Percentiles rank a stretch among this genome's conserved stretches.
Evolutionary conservation across 2,888 invertebrate genomes (phyloP).

Genomic region (Drosophila mayaguana): DNA sequence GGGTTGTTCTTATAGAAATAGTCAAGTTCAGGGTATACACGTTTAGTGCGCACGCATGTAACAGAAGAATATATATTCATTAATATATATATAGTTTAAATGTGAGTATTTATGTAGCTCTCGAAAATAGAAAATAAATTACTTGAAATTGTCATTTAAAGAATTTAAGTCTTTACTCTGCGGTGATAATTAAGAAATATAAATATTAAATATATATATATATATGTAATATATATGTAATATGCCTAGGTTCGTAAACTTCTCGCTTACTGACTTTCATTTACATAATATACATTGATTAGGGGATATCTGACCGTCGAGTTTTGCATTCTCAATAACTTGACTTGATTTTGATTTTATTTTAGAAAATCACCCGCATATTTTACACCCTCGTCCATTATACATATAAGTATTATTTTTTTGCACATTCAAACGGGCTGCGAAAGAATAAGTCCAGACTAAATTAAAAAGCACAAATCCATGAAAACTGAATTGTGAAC

Average conservation of each 20-base stretch:
- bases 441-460: conserved; percentile 52
- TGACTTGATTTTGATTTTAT: conserved; percentile 11
- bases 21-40: neutral
- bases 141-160: no score
- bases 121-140: no score
- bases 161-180: no score
- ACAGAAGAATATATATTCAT: neutral
- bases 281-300: neutral
- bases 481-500: conserved; percentile 47
- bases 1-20: neutral
- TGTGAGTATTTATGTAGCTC: no score
- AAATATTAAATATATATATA: no score
- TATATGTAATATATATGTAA: no score
- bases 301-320: neutral
- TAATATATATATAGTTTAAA: no score
- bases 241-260: neutral
- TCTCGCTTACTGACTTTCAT: neutral
- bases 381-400: conserved; percentile 54
- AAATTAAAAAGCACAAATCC: conserved; percentile 61
- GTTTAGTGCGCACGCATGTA: neutral
- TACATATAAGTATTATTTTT: conserved; percentile 13
- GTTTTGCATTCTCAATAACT: neutral
- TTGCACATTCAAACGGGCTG: conserved; percentile 16
- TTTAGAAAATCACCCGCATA: conserved; percentile 35
- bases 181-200: no score